phyloP scores from a whole-genome alignment of 1,140 invertebrate genomes.

The Zaprionus davidi region DNA sequence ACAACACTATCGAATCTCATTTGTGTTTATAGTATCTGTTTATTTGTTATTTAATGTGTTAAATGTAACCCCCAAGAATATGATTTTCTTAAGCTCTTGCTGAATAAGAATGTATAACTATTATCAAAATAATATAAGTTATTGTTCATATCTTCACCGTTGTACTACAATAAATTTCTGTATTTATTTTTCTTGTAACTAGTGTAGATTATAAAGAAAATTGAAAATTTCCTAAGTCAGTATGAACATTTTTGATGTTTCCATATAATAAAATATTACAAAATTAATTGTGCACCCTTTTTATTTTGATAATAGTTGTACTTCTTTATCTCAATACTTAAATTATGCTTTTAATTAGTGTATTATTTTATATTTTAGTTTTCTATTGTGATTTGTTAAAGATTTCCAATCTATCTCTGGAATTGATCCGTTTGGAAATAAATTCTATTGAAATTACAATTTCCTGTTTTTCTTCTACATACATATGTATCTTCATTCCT shows the following conservation, averaged over 20 bases:
- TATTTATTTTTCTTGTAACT: too few species aligned
- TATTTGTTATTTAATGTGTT: conserved; percentile 9
- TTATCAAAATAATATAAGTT: too few species aligned
- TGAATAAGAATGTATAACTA: background rate
- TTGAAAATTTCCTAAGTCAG: too few species aligned
- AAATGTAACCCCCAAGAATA: background rate
- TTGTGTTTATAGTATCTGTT: background rate
- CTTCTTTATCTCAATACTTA: background rate
- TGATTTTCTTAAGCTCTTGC: background rate
- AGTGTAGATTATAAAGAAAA: too few species aligned
- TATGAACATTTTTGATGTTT: too few species aligned
- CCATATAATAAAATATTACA: too few species aligned
- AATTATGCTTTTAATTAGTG: background rate
- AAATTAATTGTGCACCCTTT: too few species aligned
- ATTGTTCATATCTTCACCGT: too few species aligned
- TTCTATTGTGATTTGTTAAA: conserved; percentile 2
- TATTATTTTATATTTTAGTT: background rate
- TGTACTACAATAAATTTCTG: too few species aligned
- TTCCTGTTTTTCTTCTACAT: background rate
- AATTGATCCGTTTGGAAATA: conserved; percentile 6
- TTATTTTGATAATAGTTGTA: too few species aligned
- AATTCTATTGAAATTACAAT: background rate
- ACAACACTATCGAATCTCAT: conserved; percentile 5
- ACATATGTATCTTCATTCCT: background rate
- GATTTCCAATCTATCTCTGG: background rate